phyloP scores from a whole-genome alignment of 2,797 vertebrate species.

The Nasua narica region DNA sequence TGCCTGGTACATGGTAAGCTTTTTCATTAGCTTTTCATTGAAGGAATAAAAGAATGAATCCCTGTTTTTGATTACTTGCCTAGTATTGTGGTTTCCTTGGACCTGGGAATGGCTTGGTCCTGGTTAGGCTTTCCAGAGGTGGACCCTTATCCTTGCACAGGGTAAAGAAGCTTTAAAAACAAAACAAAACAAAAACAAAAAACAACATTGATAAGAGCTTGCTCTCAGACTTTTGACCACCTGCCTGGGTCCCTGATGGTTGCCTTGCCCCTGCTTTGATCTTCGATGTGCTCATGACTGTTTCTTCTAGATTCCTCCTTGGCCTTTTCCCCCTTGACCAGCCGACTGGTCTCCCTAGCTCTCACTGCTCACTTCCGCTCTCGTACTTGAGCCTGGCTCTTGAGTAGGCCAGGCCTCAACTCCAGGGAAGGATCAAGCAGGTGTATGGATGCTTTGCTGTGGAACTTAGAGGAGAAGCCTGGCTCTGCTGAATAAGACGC shows the following conservation, averaged over 20 bases:
- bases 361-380: neutral
- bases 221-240: neutral
- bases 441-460: neutral
- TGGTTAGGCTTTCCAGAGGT: neutral
- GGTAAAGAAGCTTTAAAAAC: neutral
- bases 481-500: neutral
- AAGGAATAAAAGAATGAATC: neutral
- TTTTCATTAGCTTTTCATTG: neutral
- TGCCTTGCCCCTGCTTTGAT: neutral
- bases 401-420: neutral
- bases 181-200: neutral
- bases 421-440: neutral
- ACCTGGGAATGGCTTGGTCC: neutral
- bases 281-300: neutral
- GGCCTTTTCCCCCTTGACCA: neutral
- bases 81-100: neutral
- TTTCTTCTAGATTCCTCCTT: neutral
- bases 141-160: neutral
- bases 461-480: neutral
- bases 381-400: neutral
- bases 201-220: neutral
- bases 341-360: neutral
- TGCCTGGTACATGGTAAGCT: neutral
- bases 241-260: neutral
- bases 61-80: neutral